Percentiles rank a stretch among this genome's conserved stretches.
These are phyloP conservation scores for Rhagoletis pomonella DNA, from an alignment of 1,140 invertebrate genomes.

Conservation along the genomic window DNA sequence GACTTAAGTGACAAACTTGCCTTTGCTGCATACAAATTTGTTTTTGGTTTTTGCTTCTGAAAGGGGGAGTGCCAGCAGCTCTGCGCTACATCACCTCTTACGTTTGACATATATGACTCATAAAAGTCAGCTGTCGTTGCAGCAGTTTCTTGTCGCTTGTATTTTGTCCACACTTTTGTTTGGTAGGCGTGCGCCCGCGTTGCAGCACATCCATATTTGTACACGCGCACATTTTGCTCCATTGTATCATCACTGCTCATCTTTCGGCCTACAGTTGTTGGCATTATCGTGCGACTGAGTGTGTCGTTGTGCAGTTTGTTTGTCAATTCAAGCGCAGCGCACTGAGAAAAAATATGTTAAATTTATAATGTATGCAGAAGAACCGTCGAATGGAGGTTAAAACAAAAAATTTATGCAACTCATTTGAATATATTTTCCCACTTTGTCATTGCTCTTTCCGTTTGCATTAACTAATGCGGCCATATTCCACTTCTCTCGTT, in stretches of 20 bases:
- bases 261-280: constrained; percentile 21
- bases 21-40: not conserved
- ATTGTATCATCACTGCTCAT: constrained; percentile 16
- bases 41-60: not conserved
- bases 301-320: not conserved
- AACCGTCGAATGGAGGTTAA: too few species aligned
- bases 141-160: not conserved
- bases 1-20: constrained; percentile 38
- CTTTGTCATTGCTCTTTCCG: constrained; percentile 28
- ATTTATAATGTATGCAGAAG: not conserved
- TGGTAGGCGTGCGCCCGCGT: not conserved
- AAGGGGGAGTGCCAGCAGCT: not conserved
- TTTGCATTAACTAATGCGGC: not conserved
- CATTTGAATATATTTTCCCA: constrained; percentile 18
- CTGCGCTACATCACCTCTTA: not conserved
- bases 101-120: not conserved
- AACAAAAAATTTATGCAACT: constrained; percentile 14
- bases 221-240: not conserved
- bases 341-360: not conserved
- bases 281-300: not conserved
- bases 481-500: constrained; percentile 12
- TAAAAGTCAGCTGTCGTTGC: not conserved
- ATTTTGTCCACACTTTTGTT: not conserved
- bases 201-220: not conserved
- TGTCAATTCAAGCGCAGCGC: not conserved